Evolutionary conservation across 2,797 vertebrate genomes (phyloP).

Genomic region (Gallinago nigripennis): DNA sequence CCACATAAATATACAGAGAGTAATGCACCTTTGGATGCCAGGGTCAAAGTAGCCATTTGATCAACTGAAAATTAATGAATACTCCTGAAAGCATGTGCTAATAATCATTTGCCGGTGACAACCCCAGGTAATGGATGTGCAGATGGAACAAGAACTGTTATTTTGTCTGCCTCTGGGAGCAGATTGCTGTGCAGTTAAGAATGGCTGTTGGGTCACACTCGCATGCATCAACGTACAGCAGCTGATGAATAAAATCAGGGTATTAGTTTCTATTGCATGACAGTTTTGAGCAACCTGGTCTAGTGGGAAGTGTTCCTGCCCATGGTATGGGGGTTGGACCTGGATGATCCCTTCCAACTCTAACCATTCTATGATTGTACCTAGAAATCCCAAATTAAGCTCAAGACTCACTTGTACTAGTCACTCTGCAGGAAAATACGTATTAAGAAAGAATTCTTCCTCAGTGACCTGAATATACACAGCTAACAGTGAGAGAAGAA

Average conservation of each 20-base stretch:
- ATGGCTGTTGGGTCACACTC: background rate
- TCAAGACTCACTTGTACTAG: background rate
- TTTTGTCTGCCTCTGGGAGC: background rate
- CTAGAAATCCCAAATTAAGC: background rate
- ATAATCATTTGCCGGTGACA: background rate
- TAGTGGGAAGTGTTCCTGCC: background rate
- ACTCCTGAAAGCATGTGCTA: fast-evolving
- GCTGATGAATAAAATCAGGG: background rate
- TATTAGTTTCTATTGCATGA: background rate
- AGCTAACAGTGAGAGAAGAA: fast-evolving
- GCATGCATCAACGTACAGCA: fast-evolving
- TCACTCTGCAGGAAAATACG: fast-evolving
- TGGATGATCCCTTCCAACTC: background rate
- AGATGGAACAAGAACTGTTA: background rate
- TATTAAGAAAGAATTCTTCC: background rate
- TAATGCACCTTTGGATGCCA: background rate
- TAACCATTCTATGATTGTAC: background rate
- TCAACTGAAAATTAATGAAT: background rate
- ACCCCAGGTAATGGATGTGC: fast-evolving
- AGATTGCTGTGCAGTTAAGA: background rate
- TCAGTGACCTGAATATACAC: background rate
- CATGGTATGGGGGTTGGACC: background rate
- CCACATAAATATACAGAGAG: background rate
- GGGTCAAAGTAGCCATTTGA: background rate
- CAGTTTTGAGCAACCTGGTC: background rate